Evolutionary conservation across 2,888 invertebrate genomes (phyloP), one percentile per base, ranked within the genome.

Genomic region (Cheilosia soror): DNA sequence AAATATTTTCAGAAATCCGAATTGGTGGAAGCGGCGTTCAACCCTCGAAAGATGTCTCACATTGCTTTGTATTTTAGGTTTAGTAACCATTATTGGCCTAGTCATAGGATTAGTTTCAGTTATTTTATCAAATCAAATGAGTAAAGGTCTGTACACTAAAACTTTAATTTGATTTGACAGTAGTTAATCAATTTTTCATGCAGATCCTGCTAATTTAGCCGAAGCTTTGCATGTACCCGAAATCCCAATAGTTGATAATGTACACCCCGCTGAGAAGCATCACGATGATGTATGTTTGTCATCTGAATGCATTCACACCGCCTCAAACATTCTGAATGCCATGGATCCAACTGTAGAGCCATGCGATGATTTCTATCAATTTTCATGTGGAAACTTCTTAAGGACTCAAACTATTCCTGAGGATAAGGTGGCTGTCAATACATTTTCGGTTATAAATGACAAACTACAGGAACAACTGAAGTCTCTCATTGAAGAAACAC

Each of bases 11-110:
- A 96, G 96, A 93, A 96, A 96, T 92, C 96, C 96, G 89, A 95
- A 95, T 93, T 96, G 96, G 96, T 96, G 96, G 96, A 95, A 95
- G 88, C 93, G 96, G 85, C 93, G 96, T 88, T 96, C 95, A 49
- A 94, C 95, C 87, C 92, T 96, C 93, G 96, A 96, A 92, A 93
- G 95, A 88, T 94, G 95, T 55, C 93, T 96, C 88, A 95, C 95
- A 79, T 90, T 95, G 71, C 90, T 94, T 11, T 93, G 94, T 78
- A 92, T 93, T 58, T 93, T 95, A 79, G 93, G 95, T 55, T 92
- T 94, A 81, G 93, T 95, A 58, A 93, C 94, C 86, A 94, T 94
- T 80, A 91, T 95, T 69, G 94, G 95, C 49, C 92, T 95, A 87
- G 93, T 94, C 76, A 93, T 95, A 87, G 94, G 94, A 20, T 93